These are phyloP conservation scores for Sarcophaga rosellei DNA, from an alignment of 2,888 invertebrate genomes.

Conservation along the genomic window DNA sequence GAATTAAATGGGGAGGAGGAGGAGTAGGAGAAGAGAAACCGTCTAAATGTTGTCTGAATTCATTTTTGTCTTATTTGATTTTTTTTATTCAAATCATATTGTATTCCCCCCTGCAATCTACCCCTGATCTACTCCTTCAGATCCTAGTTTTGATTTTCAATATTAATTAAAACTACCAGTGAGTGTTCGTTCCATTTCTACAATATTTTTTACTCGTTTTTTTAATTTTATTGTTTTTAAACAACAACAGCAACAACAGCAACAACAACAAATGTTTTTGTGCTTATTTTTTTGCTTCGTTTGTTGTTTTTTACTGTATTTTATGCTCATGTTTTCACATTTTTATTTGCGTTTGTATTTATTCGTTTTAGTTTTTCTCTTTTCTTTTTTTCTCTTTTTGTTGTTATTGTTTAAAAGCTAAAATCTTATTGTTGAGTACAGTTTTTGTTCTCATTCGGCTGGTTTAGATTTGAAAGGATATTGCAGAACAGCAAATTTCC, in stretches of 20 bases:
- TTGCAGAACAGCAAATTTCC: slow-evolving; percentile 67
- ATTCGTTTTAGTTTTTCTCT: slow-evolving; percentile 17
- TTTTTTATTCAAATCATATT: not conserved
- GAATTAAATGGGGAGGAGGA: no score
- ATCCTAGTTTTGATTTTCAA: slow-evolving; percentile 62
- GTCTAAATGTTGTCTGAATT: not conserved
- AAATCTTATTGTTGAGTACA: slow-evolving; percentile 54
- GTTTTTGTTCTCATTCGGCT: slow-evolving; percentile 50
- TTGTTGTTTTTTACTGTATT: not conserved
- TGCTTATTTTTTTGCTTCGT: not conserved
- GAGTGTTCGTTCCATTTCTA: slow-evolving; percentile 57
- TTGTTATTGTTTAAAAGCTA: slow-evolving; percentile 54
- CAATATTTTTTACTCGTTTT: slow-evolving; percentile 54
- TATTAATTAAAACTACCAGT: slow-evolving; percentile 71
- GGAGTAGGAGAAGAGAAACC: no score
- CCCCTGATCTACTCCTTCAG: slow-evolving; percentile 30
- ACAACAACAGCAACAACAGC: not conserved
- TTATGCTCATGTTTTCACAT: not conserved
- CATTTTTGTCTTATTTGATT: no score
- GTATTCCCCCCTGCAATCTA: no score
- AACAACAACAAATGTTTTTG: not conserved
- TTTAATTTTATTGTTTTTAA: slow-evolving; percentile 1
- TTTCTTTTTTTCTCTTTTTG: slow-evolving; percentile 27
- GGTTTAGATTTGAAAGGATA: slow-evolving; percentile 63
- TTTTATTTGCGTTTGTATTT: slow-evolving; percentile 8